Percentiles rank a stretch among this genome's conserved stretches.
phyloP scores from a whole-genome alignment of 2,797 vertebrate species.

The Chanos chanos region DNA sequence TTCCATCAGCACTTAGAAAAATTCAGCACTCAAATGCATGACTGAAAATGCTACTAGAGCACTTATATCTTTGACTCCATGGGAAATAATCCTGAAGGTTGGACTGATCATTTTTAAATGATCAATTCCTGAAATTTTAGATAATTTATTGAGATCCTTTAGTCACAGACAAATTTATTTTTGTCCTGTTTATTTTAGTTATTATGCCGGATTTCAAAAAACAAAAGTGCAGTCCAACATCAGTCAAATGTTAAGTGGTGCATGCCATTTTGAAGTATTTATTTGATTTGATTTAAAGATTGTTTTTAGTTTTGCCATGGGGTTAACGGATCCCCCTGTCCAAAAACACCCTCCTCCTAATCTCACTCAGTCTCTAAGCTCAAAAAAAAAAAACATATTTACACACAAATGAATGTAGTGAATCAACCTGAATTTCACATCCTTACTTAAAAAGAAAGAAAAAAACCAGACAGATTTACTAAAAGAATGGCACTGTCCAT shows the following conservation, averaged over 20 bases:
- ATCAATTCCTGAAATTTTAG: neutral
- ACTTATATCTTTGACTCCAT: constrained; percentile 55
- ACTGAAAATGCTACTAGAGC: constrained; percentile 49
- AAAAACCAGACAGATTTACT: constrained; percentile 13
- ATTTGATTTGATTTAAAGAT: constrained; percentile 44
- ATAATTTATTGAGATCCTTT: neutral
- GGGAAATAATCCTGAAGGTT: constrained; percentile 33
- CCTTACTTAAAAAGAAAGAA: constrained; percentile 22
- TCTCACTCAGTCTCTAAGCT: too few relatives aligned
- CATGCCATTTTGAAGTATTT: constrained; percentile 68
- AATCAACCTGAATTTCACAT: constrained; percentile 41
- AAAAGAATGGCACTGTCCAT: constrained; percentile 30
- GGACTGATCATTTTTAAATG: constrained; percentile 22
- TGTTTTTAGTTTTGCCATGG: constrained; percentile 47
- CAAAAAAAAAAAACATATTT: constrained; percentile 5
- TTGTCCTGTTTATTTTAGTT: neutral
- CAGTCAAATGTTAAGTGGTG: constrained; percentile 61
- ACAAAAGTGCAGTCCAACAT: constrained; percentile 16
- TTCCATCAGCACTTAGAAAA: constrained; percentile 57
- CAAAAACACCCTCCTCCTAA: constrained; percentile 56
- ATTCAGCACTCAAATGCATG: constrained; percentile 41
- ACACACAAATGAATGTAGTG: constrained; percentile 61
- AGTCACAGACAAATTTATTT: neutral
- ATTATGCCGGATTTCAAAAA: too few relatives aligned
- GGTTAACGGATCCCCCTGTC: constrained; percentile 72